Evolutionary conservation across 1,140 invertebrate species (phyloP), one percentile per base, ranked within the genome.

Genomic region (Zophobas atratus): DNA sequence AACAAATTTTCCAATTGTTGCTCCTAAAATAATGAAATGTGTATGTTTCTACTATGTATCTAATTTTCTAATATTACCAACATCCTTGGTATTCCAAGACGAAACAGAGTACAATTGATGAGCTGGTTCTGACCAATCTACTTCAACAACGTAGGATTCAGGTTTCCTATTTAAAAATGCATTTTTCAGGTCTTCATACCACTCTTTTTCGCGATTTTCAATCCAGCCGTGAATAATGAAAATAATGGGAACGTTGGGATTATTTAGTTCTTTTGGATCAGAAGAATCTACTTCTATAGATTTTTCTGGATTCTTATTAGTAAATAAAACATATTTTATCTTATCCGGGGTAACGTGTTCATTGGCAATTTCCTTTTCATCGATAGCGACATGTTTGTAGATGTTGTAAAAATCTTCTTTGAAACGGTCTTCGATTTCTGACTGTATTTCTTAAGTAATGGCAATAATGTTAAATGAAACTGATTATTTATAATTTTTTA

Each of bases 51-150:
- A 1, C 1, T 63, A 4, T 2, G 48, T 39, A 38, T 32, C 6
- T 77, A 6, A 4, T 76, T 43, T 55, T 39, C 51, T 49, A 41
- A 38, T 86, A 51, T 86, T 82, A 63, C 86, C 85, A 5, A 88
- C 85, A 46, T 83, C 76, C n/a, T 84, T 82, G 0, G 86, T 87
- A 60, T 86, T 81, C 6, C 76, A 77, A 4, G 82, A 79, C 36
- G 82, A 80, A 32, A 83, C 57, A 35, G 79, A 78, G 76, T 83
- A 88, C 1, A 88, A 83, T 46, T 87, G 86, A 48, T 84, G 85
- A 2, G 92, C 91, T 3, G 89, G 86, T 0, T 86, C 81, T 4
- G 86, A 88, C 93, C 93, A 94, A 78, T 94, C 91, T 0, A 94
- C 87, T 34, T 89, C 85, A 76, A 94, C 90, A 1, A 94, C 86